phyloP scores from a whole-genome alignment of 2,797 vertebrate species.

The Pangasius mekongensis region DNA sequence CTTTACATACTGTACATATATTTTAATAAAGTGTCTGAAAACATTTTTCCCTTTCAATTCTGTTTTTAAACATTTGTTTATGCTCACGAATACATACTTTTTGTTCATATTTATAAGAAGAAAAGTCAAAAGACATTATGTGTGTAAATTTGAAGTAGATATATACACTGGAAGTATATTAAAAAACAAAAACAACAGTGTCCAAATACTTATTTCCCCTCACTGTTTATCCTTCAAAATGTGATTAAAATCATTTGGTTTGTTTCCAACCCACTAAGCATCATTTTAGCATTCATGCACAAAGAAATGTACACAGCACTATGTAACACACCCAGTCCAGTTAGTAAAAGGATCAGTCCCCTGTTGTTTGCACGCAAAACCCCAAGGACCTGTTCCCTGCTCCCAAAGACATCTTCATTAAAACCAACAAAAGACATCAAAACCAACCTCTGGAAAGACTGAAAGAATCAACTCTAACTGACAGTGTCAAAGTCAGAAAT shows the following conservation, averaged over 20 bases:
- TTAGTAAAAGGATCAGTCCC: conserved; percentile 10
- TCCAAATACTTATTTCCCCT: background rate
- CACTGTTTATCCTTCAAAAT: conserved; percentile 20
- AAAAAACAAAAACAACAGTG: background rate
- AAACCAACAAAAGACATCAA: conserved; percentile 35
- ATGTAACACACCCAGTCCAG: background rate
- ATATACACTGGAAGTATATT: background rate
- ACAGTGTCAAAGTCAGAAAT: conserved; percentile 44
- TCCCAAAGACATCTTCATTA: conserved; percentile 19
- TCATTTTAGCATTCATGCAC: conserved; percentile 8
- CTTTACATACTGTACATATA: background rate
- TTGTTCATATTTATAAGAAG: background rate
- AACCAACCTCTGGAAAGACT: conserved; percentile 31
- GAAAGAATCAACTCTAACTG: conserved; percentile 35
- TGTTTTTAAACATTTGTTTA: background rate
- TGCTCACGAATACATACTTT: background rate
- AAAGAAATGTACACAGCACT: background rate
- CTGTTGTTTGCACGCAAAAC: conserved; percentile 3
- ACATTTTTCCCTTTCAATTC: background rate
- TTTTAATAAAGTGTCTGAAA: background rate
- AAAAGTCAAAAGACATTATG: background rate
- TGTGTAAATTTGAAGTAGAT: background rate
- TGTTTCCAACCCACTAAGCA: background rate
- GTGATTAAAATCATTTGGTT: conserved; percentile 1
- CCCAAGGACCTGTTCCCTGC: conserved; percentile 15